phyloP scores from a whole-genome alignment of 2,888 invertebrate genomes.

The Oscheius myriophilus region DNA sequence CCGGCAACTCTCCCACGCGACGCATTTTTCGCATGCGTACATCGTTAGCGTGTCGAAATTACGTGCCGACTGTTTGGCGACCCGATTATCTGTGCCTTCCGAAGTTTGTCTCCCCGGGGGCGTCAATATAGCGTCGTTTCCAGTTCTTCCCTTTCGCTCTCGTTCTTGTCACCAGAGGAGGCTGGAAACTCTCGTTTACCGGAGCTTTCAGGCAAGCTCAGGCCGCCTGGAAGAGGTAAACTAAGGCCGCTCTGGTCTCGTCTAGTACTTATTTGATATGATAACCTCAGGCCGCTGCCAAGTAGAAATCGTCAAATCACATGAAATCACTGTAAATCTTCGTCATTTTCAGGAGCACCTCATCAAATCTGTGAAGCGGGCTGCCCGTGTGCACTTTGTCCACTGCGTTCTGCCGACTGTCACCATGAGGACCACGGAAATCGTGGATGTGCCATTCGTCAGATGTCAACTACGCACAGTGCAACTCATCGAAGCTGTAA shows the following conservation, averaged over 20 bases:
- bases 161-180: too few relatives aligned
- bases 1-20: too few relatives aligned
- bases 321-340: too few relatives aligned
- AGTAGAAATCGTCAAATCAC: too few relatives aligned
- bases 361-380: constrained; percentile 87
- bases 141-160: background rate
- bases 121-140: constrained; percentile 1
- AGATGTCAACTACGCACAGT: constrained; percentile 82
- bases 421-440: constrained; percentile 33
- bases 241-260: too few relatives aligned
- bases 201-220: too few relatives aligned
- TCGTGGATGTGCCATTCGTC: constrained; percentile 84
- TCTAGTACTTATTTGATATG: too few relatives aligned
- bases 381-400: constrained; percentile 84
- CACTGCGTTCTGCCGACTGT: constrained; percentile 81
- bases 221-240: too few relatives aligned
- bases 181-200: constrained; percentile 1
- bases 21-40: too few relatives aligned
- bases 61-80: constrained; percentile 17
- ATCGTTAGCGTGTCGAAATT: background rate
- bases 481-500: constrained; percentile 87
- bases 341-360: constrained; percentile 81
- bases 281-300: too few relatives aligned
- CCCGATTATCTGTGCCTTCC: constrained; percentile 16
- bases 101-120: constrained; percentile 5